Percentiles rank a stretch among this genome's conserved stretches.
These are phyloP conservation scores for Cephalotes varians DNA, from an alignment of 2,888 invertebrate species.

Conservation along the genomic window DNA sequence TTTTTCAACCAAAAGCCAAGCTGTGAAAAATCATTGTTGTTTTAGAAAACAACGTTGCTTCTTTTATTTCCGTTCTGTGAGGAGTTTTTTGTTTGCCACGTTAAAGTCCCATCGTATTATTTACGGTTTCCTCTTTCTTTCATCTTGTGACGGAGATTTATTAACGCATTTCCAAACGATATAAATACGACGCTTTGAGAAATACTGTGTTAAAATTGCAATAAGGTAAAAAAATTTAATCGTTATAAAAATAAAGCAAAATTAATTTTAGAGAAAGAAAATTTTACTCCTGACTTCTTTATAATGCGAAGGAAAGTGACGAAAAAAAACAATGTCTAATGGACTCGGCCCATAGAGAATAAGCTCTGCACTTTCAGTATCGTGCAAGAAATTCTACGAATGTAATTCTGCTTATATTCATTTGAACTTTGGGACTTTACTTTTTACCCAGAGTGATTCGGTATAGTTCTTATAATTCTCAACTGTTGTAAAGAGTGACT, in stretches of 20 bases:
- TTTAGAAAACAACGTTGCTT: neutral
- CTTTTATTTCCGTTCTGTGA: slow-evolving; percentile 1
- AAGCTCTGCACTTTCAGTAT: neutral
- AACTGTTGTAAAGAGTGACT: slow-evolving; percentile 17
- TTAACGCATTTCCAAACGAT: slow-evolving; percentile 16
- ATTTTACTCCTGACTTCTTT: neutral
- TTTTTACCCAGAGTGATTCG: neutral
- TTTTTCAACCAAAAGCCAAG: slow-evolving; percentile 4
- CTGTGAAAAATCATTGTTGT: neutral
- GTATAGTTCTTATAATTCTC: slow-evolving; percentile 7
- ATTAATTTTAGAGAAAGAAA: neutral
- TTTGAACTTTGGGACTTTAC: slow-evolving; percentile 4
- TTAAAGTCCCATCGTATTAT: slow-evolving; percentile 20
- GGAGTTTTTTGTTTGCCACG: slow-evolving; percentile 6
- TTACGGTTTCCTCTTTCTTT: slow-evolving; percentile 8
- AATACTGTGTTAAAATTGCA: neutral
- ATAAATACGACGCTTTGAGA: slow-evolving; percentile 16
- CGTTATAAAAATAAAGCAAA: neutral
- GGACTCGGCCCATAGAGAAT: neutral
- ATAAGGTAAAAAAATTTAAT: neutral
- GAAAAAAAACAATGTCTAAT: neutral
- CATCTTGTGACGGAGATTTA: slow-evolving; percentile 22
- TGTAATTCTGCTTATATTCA: neutral
- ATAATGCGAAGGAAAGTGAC: neutral
- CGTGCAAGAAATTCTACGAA: neutral